A percentile compares a stretch with the other conserved stretches of the same genome.
Conservation (phyloP, 2,113 vertebrate genomes). For the Zingel zingel region DNA sequence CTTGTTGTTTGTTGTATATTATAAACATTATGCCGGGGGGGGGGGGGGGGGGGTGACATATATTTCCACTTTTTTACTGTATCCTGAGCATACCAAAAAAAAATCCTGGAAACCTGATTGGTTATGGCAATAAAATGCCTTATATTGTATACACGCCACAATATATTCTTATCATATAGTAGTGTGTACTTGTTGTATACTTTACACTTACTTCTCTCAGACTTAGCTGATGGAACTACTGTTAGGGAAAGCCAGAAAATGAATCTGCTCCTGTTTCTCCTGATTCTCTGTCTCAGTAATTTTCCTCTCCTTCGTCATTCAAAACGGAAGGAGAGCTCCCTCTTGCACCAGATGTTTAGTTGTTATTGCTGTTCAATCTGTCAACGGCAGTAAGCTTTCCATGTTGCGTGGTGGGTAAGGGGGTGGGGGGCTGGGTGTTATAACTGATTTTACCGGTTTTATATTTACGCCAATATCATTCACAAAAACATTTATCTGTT, state of each 20-base stretch:
- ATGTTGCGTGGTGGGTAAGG: background rate
- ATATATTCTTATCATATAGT: background rate
- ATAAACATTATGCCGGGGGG: background rate
- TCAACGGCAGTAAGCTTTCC: conserved; percentile 24
- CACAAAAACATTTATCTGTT: background rate
- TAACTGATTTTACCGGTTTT: no score
- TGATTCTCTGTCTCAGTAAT: conserved; percentile 34
- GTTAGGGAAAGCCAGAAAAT: conserved; percentile 2
- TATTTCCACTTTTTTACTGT: background rate
- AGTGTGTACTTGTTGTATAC: no score
- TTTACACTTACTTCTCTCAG: background rate
- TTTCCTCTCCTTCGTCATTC: conserved; percentile 47
- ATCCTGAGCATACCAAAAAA: background rate
- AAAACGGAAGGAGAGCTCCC: conserved; percentile 37
- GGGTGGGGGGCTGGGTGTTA: no score
- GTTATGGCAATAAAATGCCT: background rate
- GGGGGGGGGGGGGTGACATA: no score
- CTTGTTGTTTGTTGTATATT: background rate
- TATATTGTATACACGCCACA: background rate
- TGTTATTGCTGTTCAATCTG: conserved; percentile 54
- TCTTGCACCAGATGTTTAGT: conserved; percentile 40
- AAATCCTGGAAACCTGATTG: background rate
- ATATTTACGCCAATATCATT: no score
- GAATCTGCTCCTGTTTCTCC: conserved; percentile 1
- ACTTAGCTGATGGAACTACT: conserved; percentile 2